Conservation (phyloP, 2,113 vertebrate genomes). For the Apaloderma vittatum region DNA sequence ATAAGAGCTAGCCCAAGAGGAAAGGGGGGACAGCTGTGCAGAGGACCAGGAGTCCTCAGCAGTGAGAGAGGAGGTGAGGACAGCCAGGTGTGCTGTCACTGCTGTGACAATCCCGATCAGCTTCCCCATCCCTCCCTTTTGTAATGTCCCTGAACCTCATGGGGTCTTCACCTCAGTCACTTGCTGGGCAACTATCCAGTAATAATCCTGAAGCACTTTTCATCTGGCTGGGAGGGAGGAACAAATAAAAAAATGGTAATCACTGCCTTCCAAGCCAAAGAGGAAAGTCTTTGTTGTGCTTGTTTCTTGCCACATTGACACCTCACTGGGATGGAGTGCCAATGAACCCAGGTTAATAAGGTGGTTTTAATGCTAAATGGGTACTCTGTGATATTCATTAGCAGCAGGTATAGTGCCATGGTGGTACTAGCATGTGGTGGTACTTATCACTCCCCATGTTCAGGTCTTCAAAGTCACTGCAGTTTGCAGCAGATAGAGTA, state of each 20-base stretch:
- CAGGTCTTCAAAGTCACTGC: not conserved
- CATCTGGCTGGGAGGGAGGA: not conserved
- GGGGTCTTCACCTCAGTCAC: not conserved
- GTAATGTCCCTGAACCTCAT: not conserved
- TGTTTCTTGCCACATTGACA: not conserved
- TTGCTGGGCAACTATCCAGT: not conserved
- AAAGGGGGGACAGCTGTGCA: not conserved
- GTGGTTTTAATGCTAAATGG: not conserved
- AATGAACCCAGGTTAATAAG: not conserved
- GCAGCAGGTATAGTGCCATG: not conserved
- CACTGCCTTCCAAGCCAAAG: not conserved
- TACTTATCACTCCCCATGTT: not conserved
- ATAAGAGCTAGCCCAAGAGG: not conserved
- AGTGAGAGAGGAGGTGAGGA: not conserved
- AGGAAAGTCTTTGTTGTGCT: not conserved
- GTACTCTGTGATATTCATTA: not conserved
- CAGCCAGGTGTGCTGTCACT: accelerated
- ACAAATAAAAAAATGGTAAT: not conserved
- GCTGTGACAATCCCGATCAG: not conserved
- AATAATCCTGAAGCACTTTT: not conserved
- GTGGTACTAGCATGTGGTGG: not conserved
- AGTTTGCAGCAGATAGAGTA: not conserved
- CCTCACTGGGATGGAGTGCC: not conserved
- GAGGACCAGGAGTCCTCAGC: not conserved
- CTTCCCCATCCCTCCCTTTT: not conserved